These are phyloP conservation scores for Drosophila paramelanica DNA, from an alignment of 2,888 invertebrate species.

Conservation along the genomic window DNA sequence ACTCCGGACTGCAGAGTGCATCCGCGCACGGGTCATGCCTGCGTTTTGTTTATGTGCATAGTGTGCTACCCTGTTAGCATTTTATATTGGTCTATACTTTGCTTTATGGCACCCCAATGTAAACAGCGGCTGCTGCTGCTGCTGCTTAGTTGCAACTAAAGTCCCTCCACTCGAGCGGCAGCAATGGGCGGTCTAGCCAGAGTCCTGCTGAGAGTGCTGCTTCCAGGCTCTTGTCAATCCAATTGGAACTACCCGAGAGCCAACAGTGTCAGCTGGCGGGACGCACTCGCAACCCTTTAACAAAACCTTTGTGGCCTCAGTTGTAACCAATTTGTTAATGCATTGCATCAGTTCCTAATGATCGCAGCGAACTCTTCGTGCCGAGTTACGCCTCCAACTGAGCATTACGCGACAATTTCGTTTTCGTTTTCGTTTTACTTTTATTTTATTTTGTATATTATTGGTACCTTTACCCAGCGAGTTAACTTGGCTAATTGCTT, in stretches of 20 bases:
- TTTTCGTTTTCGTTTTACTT: too few relatives aligned
- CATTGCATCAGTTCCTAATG: slow-evolving; percentile 27
- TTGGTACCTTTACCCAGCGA: slow-evolving; percentile 20
- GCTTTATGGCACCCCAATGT: slow-evolving; percentile 79
- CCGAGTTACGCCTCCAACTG: slow-evolving; percentile 20
- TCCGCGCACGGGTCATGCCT: slow-evolving; percentile 47
- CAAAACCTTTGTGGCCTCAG: not conserved
- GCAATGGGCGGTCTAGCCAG: slow-evolving; percentile 39
- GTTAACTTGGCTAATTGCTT: slow-evolving; percentile 55
- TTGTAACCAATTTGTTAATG: slow-evolving; percentile 49
- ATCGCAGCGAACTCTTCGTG: slow-evolving; percentile 1
- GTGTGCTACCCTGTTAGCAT: slow-evolving; percentile 70
- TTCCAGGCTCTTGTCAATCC: slow-evolving; percentile 44
- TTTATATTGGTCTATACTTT: slow-evolving; percentile 79
- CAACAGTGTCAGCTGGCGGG: slow-evolving; percentile 52
- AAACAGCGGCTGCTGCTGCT: slow-evolving; percentile 42
- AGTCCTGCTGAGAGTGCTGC: slow-evolving; percentile 56
- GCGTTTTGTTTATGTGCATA: slow-evolving; percentile 74
- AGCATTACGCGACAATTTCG: slow-evolving; percentile 39
- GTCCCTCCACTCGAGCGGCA: slow-evolving; percentile 27
- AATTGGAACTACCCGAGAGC: slow-evolving; percentile 27
- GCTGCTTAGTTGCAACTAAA: slow-evolving; percentile 22
- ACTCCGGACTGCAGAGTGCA: slow-evolving; percentile 22
- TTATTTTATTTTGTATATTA: not conserved
- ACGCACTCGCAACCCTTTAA: slow-evolving; percentile 14